Evolutionary conservation across 2,797 vertebrate genomes (phyloP).

Genomic region (Sebastiscus albofasciatus): DNA sequence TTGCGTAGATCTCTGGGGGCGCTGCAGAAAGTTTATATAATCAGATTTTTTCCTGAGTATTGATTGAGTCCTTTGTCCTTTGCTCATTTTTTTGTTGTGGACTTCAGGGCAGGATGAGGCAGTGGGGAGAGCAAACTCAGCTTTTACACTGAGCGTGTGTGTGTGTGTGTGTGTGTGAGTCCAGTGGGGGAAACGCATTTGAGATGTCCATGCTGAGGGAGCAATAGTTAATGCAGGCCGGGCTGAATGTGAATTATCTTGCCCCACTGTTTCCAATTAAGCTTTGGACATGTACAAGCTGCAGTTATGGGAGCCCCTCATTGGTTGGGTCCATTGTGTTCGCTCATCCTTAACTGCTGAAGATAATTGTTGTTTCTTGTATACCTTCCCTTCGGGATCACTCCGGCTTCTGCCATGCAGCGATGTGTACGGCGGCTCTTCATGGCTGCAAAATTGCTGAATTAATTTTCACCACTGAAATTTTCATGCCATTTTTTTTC

Average conservation of each 20-base stretch:
- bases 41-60: constrained; percentile 43
- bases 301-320: constrained; percentile 68
- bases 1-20: constrained; percentile 27
- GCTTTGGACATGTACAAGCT: constrained; percentile 73
- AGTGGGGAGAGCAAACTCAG: constrained; percentile 32
- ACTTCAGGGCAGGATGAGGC: constrained; percentile 36
- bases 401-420: constrained; percentile 36
- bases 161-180: constrained; percentile 11
- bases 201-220: constrained; percentile 69
- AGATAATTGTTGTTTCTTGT: constrained; percentile 80
- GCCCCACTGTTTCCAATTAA: constrained; percentile 81
- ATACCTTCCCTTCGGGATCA: constrained; percentile 62
- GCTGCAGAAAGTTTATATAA: constrained; percentile 37
- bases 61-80: constrained; percentile 56
- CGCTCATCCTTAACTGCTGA: constrained; percentile 74
- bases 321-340: constrained; percentile 69
- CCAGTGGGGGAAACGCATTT: constrained; percentile 31
- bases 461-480: constrained; percentile 51
- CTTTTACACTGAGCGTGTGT: constrained; percentile 11
- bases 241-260: constrained; percentile 78
- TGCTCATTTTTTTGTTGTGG: constrained; percentile 46
- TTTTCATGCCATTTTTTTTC: constrained; percentile 24
- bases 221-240: constrained; percentile 68
- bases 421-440: constrained; percentile 39
- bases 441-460: constrained; percentile 43